Conservation (phyloP, 2,888 invertebrate genomes). For the Leucoptera coffeella region DNA sequence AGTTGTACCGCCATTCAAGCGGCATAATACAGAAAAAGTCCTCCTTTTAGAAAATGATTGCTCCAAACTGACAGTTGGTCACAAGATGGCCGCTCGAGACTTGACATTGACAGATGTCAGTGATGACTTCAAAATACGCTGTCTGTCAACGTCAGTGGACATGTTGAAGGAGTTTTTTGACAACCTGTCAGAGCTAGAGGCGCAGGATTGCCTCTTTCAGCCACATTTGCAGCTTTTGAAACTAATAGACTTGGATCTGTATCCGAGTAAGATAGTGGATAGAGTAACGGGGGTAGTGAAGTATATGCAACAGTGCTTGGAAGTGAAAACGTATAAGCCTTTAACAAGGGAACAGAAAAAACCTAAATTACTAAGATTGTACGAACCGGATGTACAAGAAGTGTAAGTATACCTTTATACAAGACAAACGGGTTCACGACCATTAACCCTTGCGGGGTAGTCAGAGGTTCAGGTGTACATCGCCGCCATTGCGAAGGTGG, state of each 20-base stretch:
- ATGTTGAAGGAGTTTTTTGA: slow-evolving; percentile 56
- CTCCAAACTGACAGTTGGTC: slow-evolving; percentile 19
- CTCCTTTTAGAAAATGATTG: slow-evolving; percentile 53
- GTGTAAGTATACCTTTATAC: slow-evolving; percentile 60
- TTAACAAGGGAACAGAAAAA: slow-evolving; percentile 58
- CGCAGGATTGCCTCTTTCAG: slow-evolving; percentile 40
- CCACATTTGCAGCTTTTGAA: slow-evolving; percentile 50
- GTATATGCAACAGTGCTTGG: slow-evolving; percentile 41
- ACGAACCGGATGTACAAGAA: slow-evolving; percentile 81
- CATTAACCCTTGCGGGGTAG: no score
- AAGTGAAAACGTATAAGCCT: slow-evolving; percentile 50
- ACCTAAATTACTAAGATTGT: slow-evolving; percentile 74
- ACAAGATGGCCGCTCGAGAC: slow-evolving; percentile 51
- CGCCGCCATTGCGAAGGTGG: no score
- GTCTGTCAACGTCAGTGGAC: slow-evolving; percentile 45
- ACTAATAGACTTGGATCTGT: slow-evolving; percentile 51
- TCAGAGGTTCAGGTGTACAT: no score
- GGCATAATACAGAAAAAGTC: slow-evolving; percentile 43
- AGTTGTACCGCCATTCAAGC: slow-evolving; percentile 64
- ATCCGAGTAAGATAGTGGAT: slow-evolving; percentile 52
- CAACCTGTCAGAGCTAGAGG: slow-evolving; percentile 34
- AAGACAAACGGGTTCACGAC: no score
- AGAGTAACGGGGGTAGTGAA: slow-evolving; percentile 29
- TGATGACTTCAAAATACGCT: slow-evolving; percentile 60
- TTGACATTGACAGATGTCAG: slow-evolving; percentile 44